Base-by-base conservation (phyloP, 2,888 invertebrate genomes). In the Epicampocera succincta region DNA sequence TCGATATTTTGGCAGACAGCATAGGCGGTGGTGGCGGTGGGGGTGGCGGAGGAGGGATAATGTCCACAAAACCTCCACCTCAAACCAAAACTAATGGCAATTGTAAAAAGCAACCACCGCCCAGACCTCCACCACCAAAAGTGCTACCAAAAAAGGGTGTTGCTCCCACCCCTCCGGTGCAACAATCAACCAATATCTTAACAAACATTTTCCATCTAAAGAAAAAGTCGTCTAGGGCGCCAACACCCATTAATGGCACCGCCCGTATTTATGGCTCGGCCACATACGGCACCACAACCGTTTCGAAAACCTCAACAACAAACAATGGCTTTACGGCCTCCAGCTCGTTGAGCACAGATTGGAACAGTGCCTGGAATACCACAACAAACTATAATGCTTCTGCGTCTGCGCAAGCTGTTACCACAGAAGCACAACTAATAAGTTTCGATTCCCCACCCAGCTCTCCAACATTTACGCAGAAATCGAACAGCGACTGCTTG, bases 401-500 rank as follows among this genome's bases (percentile, higher is more conserved):
- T 1, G 38, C 52, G 19, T n/a, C n/a, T n/a, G 46, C 19, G 13
- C 58, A n/a, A 83, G 56, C 25, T 84, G 76, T 2, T 73, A 65
- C 78, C 15, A 58, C 79, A 8, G 88, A 89, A 50, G 86, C 85
- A 3, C 93, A 94, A 74, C 89, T 95, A 58, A 95, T 95, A 86
- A 95, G 95, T 88, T 92, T 95, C 50, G 92, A 94, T 86, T 94
- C 94, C 11, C 95, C 95, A 2, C 94, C 95, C 0, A 94, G 94
- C 84, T 95, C 95, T 8, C 95, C 95, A 29, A 95, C 95, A 0
- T 94, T 94, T 71, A 95, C 95, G 9, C 94, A 94, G 19, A 92
- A 95, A 84, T 95, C 95, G 0, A 95, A 94, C 87, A 95, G 95
- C 87, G 95, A 95, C 87, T 95, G 95, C 42, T 93, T 95, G 9